phyloP scores from a whole-genome alignment of 2,888 invertebrate genomes.

The Thumatha senex region DNA sequence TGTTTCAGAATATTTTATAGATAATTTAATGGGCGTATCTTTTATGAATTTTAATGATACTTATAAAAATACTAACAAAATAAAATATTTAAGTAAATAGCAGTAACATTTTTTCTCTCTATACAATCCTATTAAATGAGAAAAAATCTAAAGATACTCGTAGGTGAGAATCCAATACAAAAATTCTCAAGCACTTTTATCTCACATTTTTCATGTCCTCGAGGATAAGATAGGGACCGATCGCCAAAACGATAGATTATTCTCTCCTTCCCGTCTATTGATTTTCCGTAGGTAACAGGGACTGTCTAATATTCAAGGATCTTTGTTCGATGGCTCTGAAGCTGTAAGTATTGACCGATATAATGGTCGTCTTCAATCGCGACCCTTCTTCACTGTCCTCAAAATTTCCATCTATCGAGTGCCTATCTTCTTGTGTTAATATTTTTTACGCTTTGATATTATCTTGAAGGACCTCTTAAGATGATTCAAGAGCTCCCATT shows the following conservation, averaged over 20 bases:
- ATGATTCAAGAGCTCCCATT: neutral
- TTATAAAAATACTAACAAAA: no score
- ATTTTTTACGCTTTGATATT: slow-evolving; percentile 8
- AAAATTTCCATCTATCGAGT: neutral
- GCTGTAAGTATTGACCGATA: slow-evolving; percentile 10
- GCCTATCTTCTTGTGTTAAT: slow-evolving; percentile 4
- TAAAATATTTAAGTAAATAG: no score
- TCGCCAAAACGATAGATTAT: slow-evolving; percentile 43
- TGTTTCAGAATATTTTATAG: no score
- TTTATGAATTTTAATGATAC: no score
- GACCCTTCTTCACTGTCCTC: neutral
- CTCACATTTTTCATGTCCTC: slow-evolving; percentile 38
- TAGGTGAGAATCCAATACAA: slow-evolving; percentile 28
- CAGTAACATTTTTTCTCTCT: no score
- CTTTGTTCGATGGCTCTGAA: slow-evolving; percentile 17
- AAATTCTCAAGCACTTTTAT: slow-evolving; percentile 31
- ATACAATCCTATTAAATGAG: neutral
- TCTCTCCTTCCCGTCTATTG: slow-evolving; percentile 37
- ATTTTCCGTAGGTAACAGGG: slow-evolving; percentile 33
- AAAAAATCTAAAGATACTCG: slow-evolving; percentile 21
- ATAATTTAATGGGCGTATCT: no score
- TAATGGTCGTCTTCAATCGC: slow-evolving; percentile 3
- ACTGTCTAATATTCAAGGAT: slow-evolving; percentile 24
- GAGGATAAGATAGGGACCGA: slow-evolving; percentile 31
- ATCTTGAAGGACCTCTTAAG: neutral